A percentile compares a stretch with the other conserved stretches of the same genome.
These are phyloP conservation scores for Ranitomeya variabilis DNA, from an alignment of 2,113 vertebrate species.

Conservation along the genomic window DNA sequence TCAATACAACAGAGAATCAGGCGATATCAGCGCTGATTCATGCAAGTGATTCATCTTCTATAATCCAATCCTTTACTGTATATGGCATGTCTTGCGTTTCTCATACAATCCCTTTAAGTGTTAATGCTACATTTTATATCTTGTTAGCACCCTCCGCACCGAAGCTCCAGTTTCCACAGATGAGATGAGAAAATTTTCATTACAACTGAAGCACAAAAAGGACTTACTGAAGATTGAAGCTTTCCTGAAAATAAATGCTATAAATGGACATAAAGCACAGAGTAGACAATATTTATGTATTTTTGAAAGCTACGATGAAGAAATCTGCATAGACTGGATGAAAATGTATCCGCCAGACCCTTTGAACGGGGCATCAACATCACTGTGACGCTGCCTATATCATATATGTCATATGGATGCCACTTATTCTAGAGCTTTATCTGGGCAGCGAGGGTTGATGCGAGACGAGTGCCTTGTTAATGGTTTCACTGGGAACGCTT, in stretches of 20 bases:
- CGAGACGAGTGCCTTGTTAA: not conserved
- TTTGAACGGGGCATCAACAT: not conserved
- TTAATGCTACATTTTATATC: not conserved
- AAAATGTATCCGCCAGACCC: not conserved
- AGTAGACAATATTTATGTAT: not conserved
- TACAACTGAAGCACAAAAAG: not conserved
- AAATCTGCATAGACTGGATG: not conserved
- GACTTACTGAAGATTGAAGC: not conserved
- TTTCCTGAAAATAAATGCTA: not conserved
- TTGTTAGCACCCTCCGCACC: not conserved
- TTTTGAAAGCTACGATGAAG: not conserved
- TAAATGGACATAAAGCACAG: not conserved
- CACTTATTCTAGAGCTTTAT: not conserved
- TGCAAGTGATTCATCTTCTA: no score
- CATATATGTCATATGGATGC: no score
- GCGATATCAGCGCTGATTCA: no score
- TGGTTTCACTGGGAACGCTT: not conserved
- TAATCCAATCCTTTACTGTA: not conserved
- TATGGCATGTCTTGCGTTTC: not conserved
- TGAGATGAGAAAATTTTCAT: constrained; percentile 34
- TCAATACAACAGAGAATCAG: no score
- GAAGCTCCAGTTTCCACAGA: constrained; percentile 14
- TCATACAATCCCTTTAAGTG: not conserved
- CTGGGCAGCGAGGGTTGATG: not conserved
- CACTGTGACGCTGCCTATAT: not conserved